A percentile compares a stretch with the other conserved stretches of the same genome.
phyloP scores from a whole-genome alignment of 1,140 invertebrate genomes.

The Heliothis virescens region DNA sequence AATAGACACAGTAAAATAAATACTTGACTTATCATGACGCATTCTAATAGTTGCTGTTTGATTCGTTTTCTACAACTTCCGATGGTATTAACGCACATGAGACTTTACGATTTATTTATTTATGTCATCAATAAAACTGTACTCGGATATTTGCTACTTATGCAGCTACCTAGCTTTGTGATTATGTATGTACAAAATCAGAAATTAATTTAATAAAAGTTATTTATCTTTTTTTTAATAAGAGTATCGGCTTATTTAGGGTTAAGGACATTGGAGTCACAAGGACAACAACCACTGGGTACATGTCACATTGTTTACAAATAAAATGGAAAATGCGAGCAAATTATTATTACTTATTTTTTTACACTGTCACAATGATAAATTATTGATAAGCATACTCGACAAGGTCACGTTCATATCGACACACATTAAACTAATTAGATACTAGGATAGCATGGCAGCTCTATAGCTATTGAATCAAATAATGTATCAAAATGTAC shows the following conservation, averaged over 20 bases:
- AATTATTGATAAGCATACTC: conserved; percentile 16
- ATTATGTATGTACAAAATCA: too few species aligned
- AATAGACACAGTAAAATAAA: not conserved
- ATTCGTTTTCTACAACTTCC: too few species aligned
- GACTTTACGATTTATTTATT: not conserved
- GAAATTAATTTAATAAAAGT: too few species aligned
- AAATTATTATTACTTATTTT: conserved; percentile 23
- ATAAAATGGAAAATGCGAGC: conserved; percentile 17
- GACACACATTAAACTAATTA: conserved; percentile 11
- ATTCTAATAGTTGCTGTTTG: too few species aligned
- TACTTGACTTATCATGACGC: too few species aligned
- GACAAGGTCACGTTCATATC: conserved; percentile 19
- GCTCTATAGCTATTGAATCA: not conserved
- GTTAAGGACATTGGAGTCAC: not conserved
- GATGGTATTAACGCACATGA: too few species aligned
- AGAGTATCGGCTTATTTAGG: not conserved
- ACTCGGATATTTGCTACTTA: too few species aligned
- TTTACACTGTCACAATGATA: conserved; percentile 14
- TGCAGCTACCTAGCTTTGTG: too few species aligned
- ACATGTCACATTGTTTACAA: conserved; percentile 23
- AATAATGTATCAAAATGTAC: conserved; percentile 44
- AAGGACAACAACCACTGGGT: not conserved
- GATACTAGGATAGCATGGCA: conserved; percentile 12
- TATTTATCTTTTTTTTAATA: too few species aligned
- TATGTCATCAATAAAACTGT: not conserved